Base-by-base conservation (phyloP, 1,140 invertebrate species). In the Ceratosolen fusciceps region DNA sequence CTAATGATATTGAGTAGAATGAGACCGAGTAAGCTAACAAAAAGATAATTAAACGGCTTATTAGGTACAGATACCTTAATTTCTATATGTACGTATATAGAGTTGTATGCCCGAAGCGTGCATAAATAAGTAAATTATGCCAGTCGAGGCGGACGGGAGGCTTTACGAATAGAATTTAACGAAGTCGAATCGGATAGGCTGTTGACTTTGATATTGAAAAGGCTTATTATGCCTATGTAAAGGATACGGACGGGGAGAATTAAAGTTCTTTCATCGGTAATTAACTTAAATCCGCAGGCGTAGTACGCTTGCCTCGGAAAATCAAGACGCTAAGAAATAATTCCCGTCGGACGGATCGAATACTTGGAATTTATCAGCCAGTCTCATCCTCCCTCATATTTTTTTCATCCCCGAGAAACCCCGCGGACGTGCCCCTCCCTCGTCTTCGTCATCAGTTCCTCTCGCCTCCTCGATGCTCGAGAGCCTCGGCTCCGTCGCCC, bases 371-470 rank as follows among this genome's bases (percentile, higher is more conserved):
- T 67, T 67, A 67, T 75, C 34, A n/a, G n/a, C n/a, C n/a, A n/a
- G n/a, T n/a, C n/a, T n/a, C 37, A 26, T 10, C 12, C 70, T 39
- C 37, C 58, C 77, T 49, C 24, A 9, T 54, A 21, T 24, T 24
- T 70, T 26, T 70, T 49, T 54, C 39, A 8, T 56, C 14, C 26
- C 16, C 26, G 16, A n/a, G 26, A 67, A 62, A 24, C 73, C 21
- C 4, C 65, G 24, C n/a, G 73, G 71, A 75, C 79, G 78, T 80
- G 78, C 73, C 73, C 49, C 75, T 80, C 73, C 49, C 75, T 80
- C 67, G 70, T 80, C 73, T 71, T 58, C 65, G 19, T 58, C n/a
- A 31, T 79, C 56, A 65, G 5, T 29, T 24, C 43, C n/a, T 21
- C 39, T 12, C 58, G 34, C 31, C 0, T 8, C 31, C 1, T 16